Conservation (phyloP, 2,888 invertebrate species). For the Ashinkailepas kermadecensis region DNA sequence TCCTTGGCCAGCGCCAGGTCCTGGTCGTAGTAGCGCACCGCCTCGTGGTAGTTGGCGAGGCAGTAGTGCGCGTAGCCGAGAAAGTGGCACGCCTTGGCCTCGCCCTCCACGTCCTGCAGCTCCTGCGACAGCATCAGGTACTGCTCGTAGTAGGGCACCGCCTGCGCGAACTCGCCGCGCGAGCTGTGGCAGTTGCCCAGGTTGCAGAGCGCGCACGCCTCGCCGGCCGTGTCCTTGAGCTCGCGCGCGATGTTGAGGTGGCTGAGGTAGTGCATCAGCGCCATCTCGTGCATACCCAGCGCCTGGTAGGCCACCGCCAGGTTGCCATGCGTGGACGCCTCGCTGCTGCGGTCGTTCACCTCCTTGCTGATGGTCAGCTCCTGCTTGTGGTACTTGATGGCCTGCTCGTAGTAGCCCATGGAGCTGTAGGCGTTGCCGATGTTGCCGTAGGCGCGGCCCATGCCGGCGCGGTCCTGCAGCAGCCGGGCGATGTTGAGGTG, state of each 20-base stretch:
- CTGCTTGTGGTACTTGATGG: conserved; percentile 92
- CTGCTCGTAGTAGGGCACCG: conserved; percentile 91
- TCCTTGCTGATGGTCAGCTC: conserved; percentile 86
- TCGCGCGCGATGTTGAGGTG: conserved; percentile 88
- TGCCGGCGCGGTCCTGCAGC: conserved; percentile 74
- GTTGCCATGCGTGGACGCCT: conserved; percentile 92
- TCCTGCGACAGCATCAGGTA: conserved; percentile 85
- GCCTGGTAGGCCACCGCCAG: conserved; percentile 91
- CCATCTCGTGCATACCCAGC: conserved; percentile 89
- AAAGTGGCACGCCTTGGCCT: conserved; percentile 93
- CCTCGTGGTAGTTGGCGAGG: conserved; percentile 67
- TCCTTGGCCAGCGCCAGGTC: conserved; percentile 90
- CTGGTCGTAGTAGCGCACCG: conserved; percentile 86
- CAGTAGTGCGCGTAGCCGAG: conserved; percentile 93
- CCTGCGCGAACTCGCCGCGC: conserved; percentile 78
- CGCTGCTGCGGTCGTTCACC: conserved; percentile 78
- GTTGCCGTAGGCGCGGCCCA: conserved; percentile 92
- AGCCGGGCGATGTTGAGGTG: conserved; percentile 78
- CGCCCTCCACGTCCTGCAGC: conserved; percentile 83
- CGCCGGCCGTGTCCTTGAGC: conserved; percentile 84
- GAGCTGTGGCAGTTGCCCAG: conserved; percentile 90
- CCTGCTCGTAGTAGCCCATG: conserved; percentile 84
- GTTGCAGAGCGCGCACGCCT: conserved; percentile 75
- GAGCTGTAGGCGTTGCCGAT: conserved; percentile 94
- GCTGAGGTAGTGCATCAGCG: conserved; percentile 74